These are phyloP conservation scores for Leptonema lineaticorne DNA, from an alignment of 1,140 invertebrate genomes.

Conservation along the genomic window DNA sequence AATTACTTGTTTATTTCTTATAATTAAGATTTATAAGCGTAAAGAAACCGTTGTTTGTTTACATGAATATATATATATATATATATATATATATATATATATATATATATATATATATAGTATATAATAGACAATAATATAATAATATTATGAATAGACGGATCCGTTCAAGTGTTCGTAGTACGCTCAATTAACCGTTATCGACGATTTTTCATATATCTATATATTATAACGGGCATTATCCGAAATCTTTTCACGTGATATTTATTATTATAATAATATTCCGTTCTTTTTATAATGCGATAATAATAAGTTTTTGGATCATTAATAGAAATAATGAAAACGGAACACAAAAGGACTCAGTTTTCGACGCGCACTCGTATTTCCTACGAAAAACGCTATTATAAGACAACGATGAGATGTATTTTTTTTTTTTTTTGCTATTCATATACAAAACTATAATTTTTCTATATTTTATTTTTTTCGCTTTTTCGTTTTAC, in stretches of 20 bases:
- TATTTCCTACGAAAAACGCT: too few relatives aligned
- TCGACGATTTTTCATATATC: not conserved
- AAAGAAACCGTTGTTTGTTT: too few relatives aligned
- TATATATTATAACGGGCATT: conserved; percentile 9
- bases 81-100: too few relatives aligned
- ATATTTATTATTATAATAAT: conserved; percentile 4
- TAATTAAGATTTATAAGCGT: too few relatives aligned
- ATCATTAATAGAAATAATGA: conserved; percentile 13
- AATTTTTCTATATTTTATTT: not conserved
- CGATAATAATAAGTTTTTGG: conserved; percentile 5
- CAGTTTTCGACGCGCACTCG: not conserved
- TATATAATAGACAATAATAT: not conserved
- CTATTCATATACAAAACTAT: too few relatives aligned
- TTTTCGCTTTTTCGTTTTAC: not conserved
- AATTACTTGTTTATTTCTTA: too few relatives aligned
- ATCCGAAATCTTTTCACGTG: conserved; percentile 1
- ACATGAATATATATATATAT: too few relatives aligned
- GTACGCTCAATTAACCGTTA: conserved; percentile 11
- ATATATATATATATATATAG: not conserved
- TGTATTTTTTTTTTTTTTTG: conserved; percentile 2
- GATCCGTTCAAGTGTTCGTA: not conserved
- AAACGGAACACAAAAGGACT: not conserved
- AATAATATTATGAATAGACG: not conserved
- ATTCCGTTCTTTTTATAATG: not conserved
- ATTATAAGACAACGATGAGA: conserved; percentile 10